Evolutionary conservation across 2,888 invertebrate species (phyloP).

Genomic region (Rapana venosa): DNA sequence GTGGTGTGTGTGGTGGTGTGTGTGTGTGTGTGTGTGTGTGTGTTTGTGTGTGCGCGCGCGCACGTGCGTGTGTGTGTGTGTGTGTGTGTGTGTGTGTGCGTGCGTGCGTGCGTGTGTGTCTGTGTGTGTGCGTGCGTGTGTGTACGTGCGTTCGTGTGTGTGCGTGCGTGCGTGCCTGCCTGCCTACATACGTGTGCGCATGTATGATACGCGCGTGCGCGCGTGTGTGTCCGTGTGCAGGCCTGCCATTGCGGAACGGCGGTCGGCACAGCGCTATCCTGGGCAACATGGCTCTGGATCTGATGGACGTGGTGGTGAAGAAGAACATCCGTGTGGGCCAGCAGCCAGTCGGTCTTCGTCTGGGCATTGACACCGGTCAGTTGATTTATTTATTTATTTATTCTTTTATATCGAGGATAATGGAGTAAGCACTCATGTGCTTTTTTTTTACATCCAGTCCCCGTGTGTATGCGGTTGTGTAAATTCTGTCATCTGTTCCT

Average conservation of each 20-base stretch:
- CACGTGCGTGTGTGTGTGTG: not conserved
- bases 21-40: too few relatives aligned
- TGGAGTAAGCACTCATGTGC: too few relatives aligned
- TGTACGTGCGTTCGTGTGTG: not conserved
- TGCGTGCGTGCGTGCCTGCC: not conserved
- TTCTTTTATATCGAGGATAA: too few relatives aligned
- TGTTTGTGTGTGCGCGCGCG: too few relatives aligned
- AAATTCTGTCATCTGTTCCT: too few relatives aligned
- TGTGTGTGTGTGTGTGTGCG: not conserved
- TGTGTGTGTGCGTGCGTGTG: not conserved
- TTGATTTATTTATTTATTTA: not conserved
- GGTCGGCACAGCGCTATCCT: constrained; percentile 6
- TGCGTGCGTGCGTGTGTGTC: not conserved
- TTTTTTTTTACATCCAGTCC: too few relatives aligned
- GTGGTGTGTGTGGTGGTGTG: too few relatives aligned
- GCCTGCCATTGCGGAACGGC: not conserved
- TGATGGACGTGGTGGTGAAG: constrained; percentile 4
- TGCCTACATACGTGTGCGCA: not conserved
- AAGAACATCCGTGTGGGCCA: not conserved
- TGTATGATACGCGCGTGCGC: not conserved
- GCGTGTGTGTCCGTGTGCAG: not conserved
- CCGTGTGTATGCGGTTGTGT: too few relatives aligned
- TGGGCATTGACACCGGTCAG: constrained; percentile 27
- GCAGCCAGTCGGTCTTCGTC: not conserved
- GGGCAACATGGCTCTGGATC: constrained; percentile 7